These are phyloP conservation scores for Rapana venosa DNA, from an alignment of 2,888 invertebrate species.

Conservation along the genomic window DNA sequence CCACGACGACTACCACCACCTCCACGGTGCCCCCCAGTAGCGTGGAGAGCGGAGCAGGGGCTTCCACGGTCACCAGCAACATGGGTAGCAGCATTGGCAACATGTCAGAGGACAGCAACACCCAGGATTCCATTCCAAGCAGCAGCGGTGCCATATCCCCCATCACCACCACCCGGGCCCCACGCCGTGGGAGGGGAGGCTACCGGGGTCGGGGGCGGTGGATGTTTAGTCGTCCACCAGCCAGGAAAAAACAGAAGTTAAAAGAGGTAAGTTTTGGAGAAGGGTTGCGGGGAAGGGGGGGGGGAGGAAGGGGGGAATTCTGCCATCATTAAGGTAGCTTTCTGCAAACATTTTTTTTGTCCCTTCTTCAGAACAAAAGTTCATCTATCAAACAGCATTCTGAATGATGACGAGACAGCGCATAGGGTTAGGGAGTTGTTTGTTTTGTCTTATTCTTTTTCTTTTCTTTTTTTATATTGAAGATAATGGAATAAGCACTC, in stretches of 20 bases:
- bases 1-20: background rate
- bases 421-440: too few relatives aligned
- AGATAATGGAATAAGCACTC: too few relatives aligned
- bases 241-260: constrained; percentile 56
- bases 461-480: too few relatives aligned
- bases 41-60: background rate
- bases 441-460: too few relatives aligned
- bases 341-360: too few relatives aligned
- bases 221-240: constrained; percentile 48
- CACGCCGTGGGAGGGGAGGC: constrained; percentile 49
- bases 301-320: too few relatives aligned
- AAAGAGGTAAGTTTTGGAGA: constrained; percentile 54
- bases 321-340: too few relatives aligned
- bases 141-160: constrained; percentile 55
- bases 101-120: constrained; percentile 72
- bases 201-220: constrained; percentile 61
- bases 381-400: too few relatives aligned
- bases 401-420: too few relatives aligned
- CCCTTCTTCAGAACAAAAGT: too few relatives aligned
- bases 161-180: constrained; percentile 42
- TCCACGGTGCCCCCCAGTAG: background rate
- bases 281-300: background rate
- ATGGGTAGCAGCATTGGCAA: constrained; percentile 71
- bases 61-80: constrained; percentile 37
- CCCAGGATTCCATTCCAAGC: constrained; percentile 68